Evolutionary conservation across 2,113 vertebrate species (phyloP), one percentile per base, ranked within the genome.

Genomic region (Speoplatyrhinus poulsoni): DNA sequence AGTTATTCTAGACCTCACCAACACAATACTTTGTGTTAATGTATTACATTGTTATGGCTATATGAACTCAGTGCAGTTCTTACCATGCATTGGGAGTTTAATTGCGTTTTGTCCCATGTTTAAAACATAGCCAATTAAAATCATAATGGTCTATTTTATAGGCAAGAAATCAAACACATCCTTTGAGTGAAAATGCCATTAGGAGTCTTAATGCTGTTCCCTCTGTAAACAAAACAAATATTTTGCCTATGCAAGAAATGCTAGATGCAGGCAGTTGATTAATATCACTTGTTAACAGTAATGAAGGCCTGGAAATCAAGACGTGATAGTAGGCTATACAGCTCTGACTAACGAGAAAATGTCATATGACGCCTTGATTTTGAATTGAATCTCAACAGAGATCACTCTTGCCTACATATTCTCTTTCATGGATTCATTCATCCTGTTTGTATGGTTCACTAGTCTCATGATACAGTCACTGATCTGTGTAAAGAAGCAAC

Each of bases 131-230:
- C 83, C 82, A 90, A 88, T 90, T 90, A 88, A 87, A 90, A 83
- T 75, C 67, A 81, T 74, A 85, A 87, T 73, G 75, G 83, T 79
- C 79, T 79, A 82, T 86, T 88, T 85, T 50, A 73, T 1, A 81
- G 79, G 82, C 83, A 88, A 75, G 74, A 77, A 87, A 81, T 83
- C 87, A 88, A 88, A 55, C 76, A 66, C 83, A 80, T 87, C 83
- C 82, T 86, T 77, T 55, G 79, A 89, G 85, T 81, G 74, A 82
- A 87, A 88, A 89, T 48, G 80, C 73, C 85, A 89, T 89, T 88
- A 90, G 77, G 73, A 55, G 74, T 82, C 77, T 69, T 88, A 84
- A 89, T 84, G 82, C 84, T 60, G 65, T 83, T 75, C 80, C 82
- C 77, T 82, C 79, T 47, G 69, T 1, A 49, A 75, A 79, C 83